A percentile compares a stretch with the other conserved stretches of the same genome.
Conservation (phyloP, 2,888 invertebrate species). For the Hipparchia sbordonii region DNA sequence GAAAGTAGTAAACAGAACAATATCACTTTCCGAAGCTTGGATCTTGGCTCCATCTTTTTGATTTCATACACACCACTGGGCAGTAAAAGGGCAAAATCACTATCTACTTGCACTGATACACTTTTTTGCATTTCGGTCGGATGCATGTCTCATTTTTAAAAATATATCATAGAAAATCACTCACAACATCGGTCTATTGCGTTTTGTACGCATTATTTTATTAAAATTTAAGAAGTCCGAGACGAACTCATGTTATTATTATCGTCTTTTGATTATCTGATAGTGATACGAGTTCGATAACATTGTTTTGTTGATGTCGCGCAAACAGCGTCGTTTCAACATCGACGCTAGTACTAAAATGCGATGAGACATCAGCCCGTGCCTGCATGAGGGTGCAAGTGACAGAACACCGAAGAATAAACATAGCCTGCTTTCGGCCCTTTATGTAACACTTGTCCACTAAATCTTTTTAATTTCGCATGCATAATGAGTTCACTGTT, state of each 20-base stretch:
- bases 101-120: conserved; percentile 92
- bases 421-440: conserved; percentile 36
- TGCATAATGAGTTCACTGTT: conserved; percentile 15
- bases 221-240: conserved; percentile 29
- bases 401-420: conserved; percentile 46
- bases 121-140: conserved; percentile 86
- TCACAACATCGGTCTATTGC: conserved; percentile 49
- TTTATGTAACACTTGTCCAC: conserved; percentile 22
- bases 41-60: conserved; percentile 93
- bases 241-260: conserved; percentile 53
- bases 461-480: not conserved
- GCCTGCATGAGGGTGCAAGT: conserved; percentile 36
- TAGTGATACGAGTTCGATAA: conserved; percentile 54
- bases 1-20: conserved; percentile 92
- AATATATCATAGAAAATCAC: conserved; percentile 61
- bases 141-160: conserved; percentile 82
- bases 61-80: conserved; percentile 91
- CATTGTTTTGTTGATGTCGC: conserved; percentile 61
- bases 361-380: conserved; percentile 44
- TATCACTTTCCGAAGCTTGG: conserved; percentile 90
- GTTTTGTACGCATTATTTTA: conserved; percentile 27
- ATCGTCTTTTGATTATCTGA: conserved; percentile 53
- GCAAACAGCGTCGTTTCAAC: conserved; percentile 54
- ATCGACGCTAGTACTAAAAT: conserved; percentile 60
- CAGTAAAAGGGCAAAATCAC: conserved; percentile 90